Evolutionary conservation across 2,797 vertebrate genomes (phyloP).

Genomic region (Hippocampus kuda): DNA sequence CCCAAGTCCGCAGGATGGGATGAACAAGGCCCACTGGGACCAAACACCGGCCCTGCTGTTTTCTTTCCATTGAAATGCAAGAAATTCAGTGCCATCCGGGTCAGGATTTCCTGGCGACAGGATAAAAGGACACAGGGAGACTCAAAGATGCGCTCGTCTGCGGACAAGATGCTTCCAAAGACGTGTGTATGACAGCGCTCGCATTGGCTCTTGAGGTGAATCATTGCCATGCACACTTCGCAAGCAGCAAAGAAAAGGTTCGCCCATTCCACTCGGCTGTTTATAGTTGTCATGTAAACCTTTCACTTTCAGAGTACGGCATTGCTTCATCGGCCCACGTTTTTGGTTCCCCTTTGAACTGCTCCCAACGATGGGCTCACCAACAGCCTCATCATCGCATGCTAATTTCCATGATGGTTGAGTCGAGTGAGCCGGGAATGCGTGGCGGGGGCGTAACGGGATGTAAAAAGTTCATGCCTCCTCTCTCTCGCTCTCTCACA

Average conservation of each 20-base stretch:
- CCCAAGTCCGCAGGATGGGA: too few relatives aligned
- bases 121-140: too few relatives aligned
- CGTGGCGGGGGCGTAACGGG: constrained; percentile 42
- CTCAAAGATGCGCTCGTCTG: too few relatives aligned
- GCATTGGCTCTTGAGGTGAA: too few relatives aligned
- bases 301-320: constrained; percentile 32
- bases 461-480: constrained; percentile 36
- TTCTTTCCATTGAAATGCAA: too few relatives aligned
- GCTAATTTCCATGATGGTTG: constrained; percentile 68
- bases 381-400: constrained; percentile 61
- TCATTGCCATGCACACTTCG: background rate
- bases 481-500: background rate
- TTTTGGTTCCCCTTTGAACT: constrained; percentile 54
- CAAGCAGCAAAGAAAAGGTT: background rate
- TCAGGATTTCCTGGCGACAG: too few relatives aligned
- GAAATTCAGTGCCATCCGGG: too few relatives aligned
- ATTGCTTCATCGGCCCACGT: constrained; percentile 39
- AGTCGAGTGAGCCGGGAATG: constrained; percentile 56
- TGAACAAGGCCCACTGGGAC: too few relatives aligned
- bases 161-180: too few relatives aligned
- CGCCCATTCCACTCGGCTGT: background rate
- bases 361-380: constrained; percentile 53
- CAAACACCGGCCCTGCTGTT: too few relatives aligned
- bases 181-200: too few relatives aligned
- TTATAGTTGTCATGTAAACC: background rate